phyloP scores from a whole-genome alignment of 2,113 vertebrate genomes.

The Axis porcinus region DNA sequence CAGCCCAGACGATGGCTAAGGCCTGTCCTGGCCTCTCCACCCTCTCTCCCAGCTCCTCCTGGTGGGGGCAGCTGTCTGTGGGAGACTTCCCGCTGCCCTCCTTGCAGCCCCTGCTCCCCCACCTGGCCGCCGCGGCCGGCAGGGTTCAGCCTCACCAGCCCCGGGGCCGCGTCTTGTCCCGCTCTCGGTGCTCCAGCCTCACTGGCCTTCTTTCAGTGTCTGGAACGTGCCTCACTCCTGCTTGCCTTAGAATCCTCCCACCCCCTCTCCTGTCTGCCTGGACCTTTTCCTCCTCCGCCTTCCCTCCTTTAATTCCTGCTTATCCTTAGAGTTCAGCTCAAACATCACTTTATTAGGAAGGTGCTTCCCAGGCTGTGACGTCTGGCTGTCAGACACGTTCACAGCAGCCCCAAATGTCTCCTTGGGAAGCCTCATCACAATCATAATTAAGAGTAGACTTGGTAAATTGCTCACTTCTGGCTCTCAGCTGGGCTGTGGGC shows the following conservation, averaged over 20 bases:
- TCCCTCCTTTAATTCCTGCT: background rate
- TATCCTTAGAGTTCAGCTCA: background rate
- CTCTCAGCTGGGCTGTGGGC: background rate
- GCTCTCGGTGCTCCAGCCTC: fast-evolving
- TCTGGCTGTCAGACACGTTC: fast-evolving
- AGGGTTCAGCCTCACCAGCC: background rate
- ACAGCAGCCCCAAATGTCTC: background rate
- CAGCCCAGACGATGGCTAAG: background rate
- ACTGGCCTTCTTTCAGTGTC: background rate
- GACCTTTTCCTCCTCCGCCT: background rate
- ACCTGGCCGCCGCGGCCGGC: background rate
- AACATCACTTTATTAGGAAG: background rate
- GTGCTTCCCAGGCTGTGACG: background rate
- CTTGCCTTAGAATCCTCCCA: background rate
- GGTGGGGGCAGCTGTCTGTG: background rate
- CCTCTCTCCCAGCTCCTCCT: background rate
- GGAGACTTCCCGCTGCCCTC: background rate
- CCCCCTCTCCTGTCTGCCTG: background rate
- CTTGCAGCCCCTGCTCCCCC: fast-evolving
- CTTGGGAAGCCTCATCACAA: background rate
- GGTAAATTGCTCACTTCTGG: background rate
- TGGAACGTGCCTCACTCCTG: background rate
- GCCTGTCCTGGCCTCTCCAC: background rate
- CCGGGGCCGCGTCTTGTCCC: background rate
- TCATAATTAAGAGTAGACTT: background rate